Evolutionary conservation across 2,797 vertebrate genomes (phyloP), one percentile per base, ranked within the genome.

Genomic region (Podarcis siculus): DNA sequence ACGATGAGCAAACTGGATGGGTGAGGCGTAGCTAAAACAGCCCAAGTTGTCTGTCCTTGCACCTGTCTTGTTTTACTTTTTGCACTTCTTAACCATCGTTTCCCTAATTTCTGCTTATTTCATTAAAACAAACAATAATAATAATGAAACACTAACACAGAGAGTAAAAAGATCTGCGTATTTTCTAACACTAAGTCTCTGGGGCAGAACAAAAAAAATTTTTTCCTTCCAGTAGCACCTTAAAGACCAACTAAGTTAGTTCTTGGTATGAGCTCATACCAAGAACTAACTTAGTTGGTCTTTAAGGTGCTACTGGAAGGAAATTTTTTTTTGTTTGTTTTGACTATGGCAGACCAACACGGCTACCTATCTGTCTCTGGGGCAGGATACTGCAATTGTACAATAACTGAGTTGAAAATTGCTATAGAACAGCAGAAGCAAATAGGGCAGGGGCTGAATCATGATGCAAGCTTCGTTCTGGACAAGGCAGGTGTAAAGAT

Each of bases 71-170:
- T 93, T 89, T 32, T 73, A 82, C 93, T 93, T 87, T 91, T 94
- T 89, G 91, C 96, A 96, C 95, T 89, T 93, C 95, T 84, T 97
- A 95, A 96, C 95, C 82, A 35, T 90, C 67, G 79, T 92, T 93
- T 93, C 90, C 92, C 89, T 96, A 95, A 95, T 95, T 92, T 96
- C 95, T 96, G 95, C 95, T 96, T 94, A 91, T 95, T 90, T 93
- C 90, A 92, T 92, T 94, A 17, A 42, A 45, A 66, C 88, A 17
- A 13, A 13, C 1, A 30, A 90, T 89, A 35, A 35, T 89, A 35
- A 35, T 61, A 2, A n/a, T 19, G 49, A 95, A 93, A 85, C 89
- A 95, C 94, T 95, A 94, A 93, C 95, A 85, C 17, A 30, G 64
- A 61, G 35, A 8, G 55, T 9, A 8, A 19, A 35, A 77, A 78